Conservation (phyloP, 2,888 invertebrate species). For the Torymus auratus region DNA sequence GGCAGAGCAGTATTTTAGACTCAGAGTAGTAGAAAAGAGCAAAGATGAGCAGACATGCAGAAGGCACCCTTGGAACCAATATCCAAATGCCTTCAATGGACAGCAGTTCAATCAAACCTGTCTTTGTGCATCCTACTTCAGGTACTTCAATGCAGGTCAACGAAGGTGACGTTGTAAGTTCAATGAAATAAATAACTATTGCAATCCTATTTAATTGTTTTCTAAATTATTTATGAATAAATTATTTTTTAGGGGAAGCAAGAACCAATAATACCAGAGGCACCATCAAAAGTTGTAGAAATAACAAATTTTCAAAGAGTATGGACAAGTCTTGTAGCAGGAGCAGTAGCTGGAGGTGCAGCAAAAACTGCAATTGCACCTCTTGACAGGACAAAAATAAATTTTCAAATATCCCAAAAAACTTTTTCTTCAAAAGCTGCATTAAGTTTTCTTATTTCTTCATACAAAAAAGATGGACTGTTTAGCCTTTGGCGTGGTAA, state of each 20-base stretch:
- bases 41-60: conserved; percentile 50
- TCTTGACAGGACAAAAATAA: conserved; percentile 97
- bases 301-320: conserved; percentile 81
- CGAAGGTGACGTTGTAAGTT: conserved; percentile 36
- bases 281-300: not conserved
- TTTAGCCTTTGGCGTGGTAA: conserved; percentile 96
- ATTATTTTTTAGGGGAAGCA: conserved; percentile 31
- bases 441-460: conserved; percentile 81
- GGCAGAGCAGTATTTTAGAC: not conserved
- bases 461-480: conserved; percentile 87
- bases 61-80: conserved; percentile 36
- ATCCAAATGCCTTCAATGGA: conserved; percentile 35
- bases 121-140: conserved; percentile 16
- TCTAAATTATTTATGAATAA: not conserved
- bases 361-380: conserved; percentile 99
- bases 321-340: conserved; percentile 90
- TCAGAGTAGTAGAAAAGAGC: conserved; percentile 9
- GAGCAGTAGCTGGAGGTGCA: conserved; percentile 94
- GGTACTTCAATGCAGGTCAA: not conserved
- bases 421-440: conserved; percentile 87
- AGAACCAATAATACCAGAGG: not conserved
- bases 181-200: not conserved
- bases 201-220: not conserved
- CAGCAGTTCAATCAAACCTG: conserved; percentile 19
- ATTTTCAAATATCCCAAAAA: conserved; percentile 92